Evolutionary conservation across 92 coral and sea anemone species (phyloP).

Genomic region (Chrysogorgia sp.): DNA sequence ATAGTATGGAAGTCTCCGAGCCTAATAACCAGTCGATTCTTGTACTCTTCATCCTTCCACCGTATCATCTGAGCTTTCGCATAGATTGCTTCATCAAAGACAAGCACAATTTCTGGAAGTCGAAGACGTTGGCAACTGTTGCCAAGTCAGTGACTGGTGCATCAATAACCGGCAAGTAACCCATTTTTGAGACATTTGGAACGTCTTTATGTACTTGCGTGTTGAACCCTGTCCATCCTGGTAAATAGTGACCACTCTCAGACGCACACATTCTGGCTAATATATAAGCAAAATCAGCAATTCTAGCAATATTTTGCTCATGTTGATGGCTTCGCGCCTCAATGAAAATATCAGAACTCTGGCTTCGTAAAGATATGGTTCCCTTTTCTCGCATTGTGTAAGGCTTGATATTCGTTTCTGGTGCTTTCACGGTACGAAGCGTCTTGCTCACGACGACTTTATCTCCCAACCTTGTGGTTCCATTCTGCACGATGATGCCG

Average conservation of each 20-base stretch:
- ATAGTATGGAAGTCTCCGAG: too few species aligned
- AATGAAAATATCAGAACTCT: conserved; percentile 2
- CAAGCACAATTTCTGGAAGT: conserved; percentile 53
- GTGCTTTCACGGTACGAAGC: conserved; percentile 36
- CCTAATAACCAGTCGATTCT: conserved; percentile 50
- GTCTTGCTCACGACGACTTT: conserved; percentile 41
- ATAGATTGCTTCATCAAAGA: conserved; percentile 65
- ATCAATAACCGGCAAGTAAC: conserved; percentile 67
- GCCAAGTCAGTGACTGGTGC: conserved; percentile 69
- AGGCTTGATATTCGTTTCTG: conserved; percentile 21
- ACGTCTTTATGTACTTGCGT: conserved; percentile 30
- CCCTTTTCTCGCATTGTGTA: conserved; percentile 45
- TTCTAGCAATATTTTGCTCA: background rate
- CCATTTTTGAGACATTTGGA: conserved; percentile 55
- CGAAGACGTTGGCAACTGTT: conserved; percentile 60
- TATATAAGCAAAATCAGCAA: background rate
- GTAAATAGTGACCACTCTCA: background rate
- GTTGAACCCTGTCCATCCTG: conserved; percentile 66
- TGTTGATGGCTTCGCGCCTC: background rate
- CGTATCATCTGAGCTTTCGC: conserved; percentile 63
- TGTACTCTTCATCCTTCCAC: conserved; percentile 56
- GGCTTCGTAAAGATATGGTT: conserved; percentile 9
- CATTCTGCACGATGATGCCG: conserved; percentile 67
- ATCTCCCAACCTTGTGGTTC: conserved; percentile 15
- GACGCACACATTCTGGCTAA: too few species aligned